Base-by-base conservation (phyloP, 2,888 invertebrate genomes). In the Hipparchia semele region DNA sequence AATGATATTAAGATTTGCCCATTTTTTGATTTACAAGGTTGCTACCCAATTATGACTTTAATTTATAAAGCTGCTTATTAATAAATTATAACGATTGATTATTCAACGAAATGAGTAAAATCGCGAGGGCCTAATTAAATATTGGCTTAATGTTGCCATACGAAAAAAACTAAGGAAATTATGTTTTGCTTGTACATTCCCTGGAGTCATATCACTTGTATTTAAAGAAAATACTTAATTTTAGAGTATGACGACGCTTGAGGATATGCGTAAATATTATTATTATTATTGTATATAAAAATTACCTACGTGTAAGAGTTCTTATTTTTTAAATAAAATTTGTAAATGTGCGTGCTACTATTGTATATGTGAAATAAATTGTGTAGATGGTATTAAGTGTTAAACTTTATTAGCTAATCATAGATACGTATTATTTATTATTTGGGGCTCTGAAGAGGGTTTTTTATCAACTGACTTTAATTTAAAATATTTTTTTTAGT, bases 281-380 rank as follows among this genome's bases (percentile, higher is more conserved):
- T 73, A 79, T 77, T 69, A 79, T 77, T 71, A 79, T 74, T 82
- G 82, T 83, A 82, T 66, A 74, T 72, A 74, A 65, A 77, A 74
- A 73, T 73, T 39, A 39, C 39, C 75, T 74, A 67, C 73, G 75
- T 72, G 56, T 83, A 82, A 83, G 80, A 82, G 77, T 80, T 82
- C 79, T 84, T 83, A 82, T 85, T 84, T 85, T 65, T 83, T 81
- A 81, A 84, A 82, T 75, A 76, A 79, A 83, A 81, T 89, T 88
- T 92, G 90, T 92, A 90, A 87, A 92, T 92, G 91, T 91, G 92
- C 89, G 92, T 90, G 89, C 84, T 85, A 83, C 82, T 84, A 86
- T 83, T 90, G 90, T 92, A 90, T 88, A 90, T 91, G 91, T 92
- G 90, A 87, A 70, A 73, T 73, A 73, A 76, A 73, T 72, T 74